phyloP scores from a whole-genome alignment of 2,888 invertebrate genomes.

The Ichneumoninae sp. region DNA sequence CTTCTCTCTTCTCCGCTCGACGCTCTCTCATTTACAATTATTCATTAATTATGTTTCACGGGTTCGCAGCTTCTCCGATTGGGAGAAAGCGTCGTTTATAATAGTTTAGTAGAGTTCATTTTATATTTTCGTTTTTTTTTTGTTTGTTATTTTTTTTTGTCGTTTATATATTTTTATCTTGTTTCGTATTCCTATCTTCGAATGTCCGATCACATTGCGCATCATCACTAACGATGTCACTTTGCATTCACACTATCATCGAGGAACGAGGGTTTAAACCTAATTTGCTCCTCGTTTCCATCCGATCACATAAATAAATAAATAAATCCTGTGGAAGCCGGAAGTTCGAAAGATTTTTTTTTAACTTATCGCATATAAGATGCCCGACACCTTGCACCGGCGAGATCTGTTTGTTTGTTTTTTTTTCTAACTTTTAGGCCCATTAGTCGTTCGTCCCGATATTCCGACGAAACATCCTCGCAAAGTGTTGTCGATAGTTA shows the following conservation, averaged over 20 bases:
- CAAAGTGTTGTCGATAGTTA: slow-evolving; percentile 16
- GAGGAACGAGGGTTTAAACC: slow-evolving; percentile 1
- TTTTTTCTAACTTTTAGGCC: slow-evolving; percentile 45
- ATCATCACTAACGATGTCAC: slow-evolving; percentile 16
- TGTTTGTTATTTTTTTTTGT: slow-evolving; percentile 25
- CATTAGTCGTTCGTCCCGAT: slow-evolving; percentile 53
- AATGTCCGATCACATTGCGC: slow-evolving; percentile 32
- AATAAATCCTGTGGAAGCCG: slow-evolving; percentile 64
- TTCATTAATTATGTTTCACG: slow-evolving; percentile 73
- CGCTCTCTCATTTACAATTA: slow-evolving; percentile 59
- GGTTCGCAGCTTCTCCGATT: slow-evolving; percentile 71
- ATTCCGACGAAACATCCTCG: slow-evolving; percentile 27
- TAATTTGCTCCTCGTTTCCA: slow-evolving; percentile 29
- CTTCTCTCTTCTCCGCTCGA: slow-evolving; percentile 8
- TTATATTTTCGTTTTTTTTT: slow-evolving; percentile 34
- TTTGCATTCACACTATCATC: slow-evolving; percentile 37
- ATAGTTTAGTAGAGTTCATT: slow-evolving; percentile 60
- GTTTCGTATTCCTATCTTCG: slow-evolving; percentile 30
- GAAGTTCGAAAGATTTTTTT: slow-evolving; percentile 35
- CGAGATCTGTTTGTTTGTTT: slow-evolving; percentile 45
- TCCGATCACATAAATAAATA: slow-evolving; percentile 69
- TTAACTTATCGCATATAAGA: slow-evolving; percentile 45
- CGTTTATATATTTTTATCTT: slow-evolving; percentile 24
- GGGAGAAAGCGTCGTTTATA: slow-evolving; percentile 71
- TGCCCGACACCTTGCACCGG: slow-evolving; percentile 44